Conservation (phyloP, 1,140 invertebrate genomes). For the Pararge aegeria region DNA sequence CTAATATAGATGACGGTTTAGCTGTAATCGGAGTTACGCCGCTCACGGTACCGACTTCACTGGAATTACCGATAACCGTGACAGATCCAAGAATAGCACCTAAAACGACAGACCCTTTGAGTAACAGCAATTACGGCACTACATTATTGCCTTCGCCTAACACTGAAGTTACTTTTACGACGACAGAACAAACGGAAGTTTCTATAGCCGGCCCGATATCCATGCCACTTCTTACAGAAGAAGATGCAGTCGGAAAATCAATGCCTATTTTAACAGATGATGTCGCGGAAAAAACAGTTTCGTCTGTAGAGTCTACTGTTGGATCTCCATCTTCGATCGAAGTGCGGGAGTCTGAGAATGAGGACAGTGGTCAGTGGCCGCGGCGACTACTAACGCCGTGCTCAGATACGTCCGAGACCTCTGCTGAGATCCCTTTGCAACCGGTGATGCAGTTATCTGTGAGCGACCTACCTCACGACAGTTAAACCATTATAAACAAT, state of each 20-base stretch:
- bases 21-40: constrained; percentile 81
- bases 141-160: constrained; percentile 52
- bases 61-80: constrained; percentile 85
- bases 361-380: constrained; percentile 53
- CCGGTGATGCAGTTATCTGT: constrained; percentile 60
- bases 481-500: constrained; percentile 26
- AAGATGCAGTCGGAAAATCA: constrained; percentile 59
- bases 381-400: constrained; percentile 55
- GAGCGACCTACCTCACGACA: constrained; percentile 40
- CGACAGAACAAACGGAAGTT: constrained; percentile 41
- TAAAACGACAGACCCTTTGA: constrained; percentile 59
- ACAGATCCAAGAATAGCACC: constrained; percentile 84
- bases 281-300: constrained; percentile 44
- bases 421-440: constrained; percentile 62
- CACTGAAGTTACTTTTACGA: constrained; percentile 50
- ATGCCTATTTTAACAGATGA: constrained; percentile 73
- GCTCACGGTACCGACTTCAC: constrained; percentile 80
- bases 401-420: constrained; percentile 59
- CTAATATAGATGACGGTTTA: constrained; percentile 78
- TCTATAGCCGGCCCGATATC: constrained; percentile 49
- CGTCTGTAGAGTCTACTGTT: constrained; percentile 51
- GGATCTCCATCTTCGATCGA: constrained; percentile 56
- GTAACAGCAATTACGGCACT: constrained; percentile 48
- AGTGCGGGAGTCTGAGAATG: constrained; percentile 53
- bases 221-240: constrained; percentile 67